Base-by-base conservation (phyloP, 2,797 vertebrate genomes). In the Chaetophractus vellerosus region DNA sequence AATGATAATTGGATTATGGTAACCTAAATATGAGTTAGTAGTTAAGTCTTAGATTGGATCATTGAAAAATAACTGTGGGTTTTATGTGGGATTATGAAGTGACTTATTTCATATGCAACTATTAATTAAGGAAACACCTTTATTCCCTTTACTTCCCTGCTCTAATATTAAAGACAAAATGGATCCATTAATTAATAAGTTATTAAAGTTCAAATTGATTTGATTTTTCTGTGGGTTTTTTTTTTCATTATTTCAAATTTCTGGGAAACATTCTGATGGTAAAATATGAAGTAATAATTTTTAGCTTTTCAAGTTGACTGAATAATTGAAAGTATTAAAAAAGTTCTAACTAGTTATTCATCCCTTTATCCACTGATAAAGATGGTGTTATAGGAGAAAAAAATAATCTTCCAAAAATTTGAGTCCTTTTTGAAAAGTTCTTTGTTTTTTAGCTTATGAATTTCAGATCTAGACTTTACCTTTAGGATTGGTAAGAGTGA, bases 1-100 rank as follows among this genome's bases (percentile, higher is more conserved):
- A 72, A 93, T 74, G n/a, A 36, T 93, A 89, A 80, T 95, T 85
- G 61, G 50, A 90, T 90, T 86, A 55, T 91, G 45, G n/a, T 89
- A 75, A 61, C 59, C 50, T 41, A 78, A 66, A 45, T 72, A 45
- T 36, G 64, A 94, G 31, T 82, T 81, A 57, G 41, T 91, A 41
- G 26, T 90, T 91, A 61, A 88, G 23, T 85, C 72, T 74, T 79
- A 91, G 63, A 59, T 66, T 81, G 33, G 28, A 80, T 93, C 80
- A 55, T 48, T 84, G 81, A 74, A 76, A 96, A 96, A 76, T 89
- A 83, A 41, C 57, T 82, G 52, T 68, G 36, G 36, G 33, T 87
- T 88, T 74, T 81, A 57, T 63, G 61, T 48, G 52, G 28, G 33
- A 83, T 83, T 87, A 81, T 59, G 45, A 87, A 86, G 14, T 82